phyloP scores from a whole-genome alignment of 2,888 invertebrate genomes.

The Ceramica pisi region DNA sequence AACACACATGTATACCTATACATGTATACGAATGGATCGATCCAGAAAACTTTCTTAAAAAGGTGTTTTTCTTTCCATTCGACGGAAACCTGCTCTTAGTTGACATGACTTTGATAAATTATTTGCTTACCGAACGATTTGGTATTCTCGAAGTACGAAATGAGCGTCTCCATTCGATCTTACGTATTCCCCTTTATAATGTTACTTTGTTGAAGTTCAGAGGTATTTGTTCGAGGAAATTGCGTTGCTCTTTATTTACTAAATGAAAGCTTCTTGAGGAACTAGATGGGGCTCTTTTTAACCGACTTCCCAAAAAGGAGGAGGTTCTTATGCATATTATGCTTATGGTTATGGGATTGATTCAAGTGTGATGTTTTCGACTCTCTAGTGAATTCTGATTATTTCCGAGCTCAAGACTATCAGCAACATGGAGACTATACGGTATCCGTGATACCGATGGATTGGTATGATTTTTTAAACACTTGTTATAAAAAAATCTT shows the following conservation, averaged over 20 bases:
- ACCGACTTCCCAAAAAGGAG: too few species aligned
- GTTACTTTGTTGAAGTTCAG: slow-evolving; percentile 24
- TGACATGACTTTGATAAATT: slow-evolving; percentile 84
- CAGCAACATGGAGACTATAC: background rate
- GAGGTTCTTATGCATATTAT: too few species aligned
- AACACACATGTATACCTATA: slow-evolving; percentile 4
- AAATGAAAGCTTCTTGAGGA: background rate
- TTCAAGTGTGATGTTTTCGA: background rate
- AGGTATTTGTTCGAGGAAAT: slow-evolving; percentile 44
- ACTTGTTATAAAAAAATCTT: too few species aligned
- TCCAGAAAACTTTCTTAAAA: slow-evolving; percentile 77
- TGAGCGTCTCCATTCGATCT: slow-evolving; percentile 49
- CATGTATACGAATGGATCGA: slow-evolving; percentile 66
- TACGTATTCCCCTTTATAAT: slow-evolving; percentile 38
- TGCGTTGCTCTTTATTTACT: slow-evolving; percentile 17
- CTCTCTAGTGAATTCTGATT: too few species aligned
- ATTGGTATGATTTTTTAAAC: too few species aligned
- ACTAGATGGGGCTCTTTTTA: background rate
- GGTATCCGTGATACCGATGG: background rate
- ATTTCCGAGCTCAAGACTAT: background rate
- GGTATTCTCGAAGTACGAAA: slow-evolving; percentile 61
- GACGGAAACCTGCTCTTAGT: slow-evolving; percentile 69
- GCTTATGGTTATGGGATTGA: background rate
- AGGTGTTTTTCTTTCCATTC: slow-evolving; percentile 75
- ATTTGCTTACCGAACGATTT: slow-evolving; percentile 72